Evolutionary conservation across 2,888 invertebrate species (phyloP).

Genomic region (Acleris literana): DNA sequence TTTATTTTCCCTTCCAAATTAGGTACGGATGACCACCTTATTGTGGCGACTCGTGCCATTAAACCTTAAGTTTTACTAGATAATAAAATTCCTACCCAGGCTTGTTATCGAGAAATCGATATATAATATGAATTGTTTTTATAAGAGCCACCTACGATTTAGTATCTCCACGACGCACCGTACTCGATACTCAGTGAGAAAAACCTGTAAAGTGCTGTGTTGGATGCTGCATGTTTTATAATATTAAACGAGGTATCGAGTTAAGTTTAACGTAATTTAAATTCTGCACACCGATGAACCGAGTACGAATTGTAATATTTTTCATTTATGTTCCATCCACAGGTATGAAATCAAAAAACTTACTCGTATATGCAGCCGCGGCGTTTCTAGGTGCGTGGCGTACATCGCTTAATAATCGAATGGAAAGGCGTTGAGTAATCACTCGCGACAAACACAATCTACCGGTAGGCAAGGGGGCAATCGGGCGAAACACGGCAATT

Average conservation of each 20-base stretch:
- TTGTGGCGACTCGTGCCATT: constrained; percentile 23
- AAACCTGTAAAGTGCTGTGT: constrained; percentile 2
- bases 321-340: background rate
- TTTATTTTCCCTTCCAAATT: constrained; percentile 33
- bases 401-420: constrained; percentile 69
- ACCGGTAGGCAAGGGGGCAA: constrained; percentile 66
- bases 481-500: constrained; percentile 74
- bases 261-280: constrained; percentile 16
- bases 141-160: constrained; percentile 8
- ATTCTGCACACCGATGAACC: constrained; percentile 1
- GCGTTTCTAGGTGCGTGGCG: constrained; percentile 57
- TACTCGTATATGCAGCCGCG: constrained; percentile 63
- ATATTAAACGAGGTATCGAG: constrained; percentile 20
- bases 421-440: constrained; percentile 63
- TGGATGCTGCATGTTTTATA: constrained; percentile 11
- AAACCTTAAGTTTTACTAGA: constrained; percentile 27
- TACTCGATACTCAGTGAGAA: constrained; percentile 18
- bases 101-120: constrained; percentile 26
- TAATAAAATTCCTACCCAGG: constrained; percentile 23
- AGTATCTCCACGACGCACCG: constrained; percentile 12
- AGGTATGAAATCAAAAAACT: constrained; percentile 50
- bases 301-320: constrained; percentile 2
- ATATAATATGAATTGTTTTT: constrained; percentile 22
- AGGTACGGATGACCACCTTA: constrained; percentile 28
- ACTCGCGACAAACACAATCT: constrained; percentile 67